Evolutionary conservation across 2,888 invertebrate species (phyloP).

Genomic region (Platycnemis pennipes): DNA sequence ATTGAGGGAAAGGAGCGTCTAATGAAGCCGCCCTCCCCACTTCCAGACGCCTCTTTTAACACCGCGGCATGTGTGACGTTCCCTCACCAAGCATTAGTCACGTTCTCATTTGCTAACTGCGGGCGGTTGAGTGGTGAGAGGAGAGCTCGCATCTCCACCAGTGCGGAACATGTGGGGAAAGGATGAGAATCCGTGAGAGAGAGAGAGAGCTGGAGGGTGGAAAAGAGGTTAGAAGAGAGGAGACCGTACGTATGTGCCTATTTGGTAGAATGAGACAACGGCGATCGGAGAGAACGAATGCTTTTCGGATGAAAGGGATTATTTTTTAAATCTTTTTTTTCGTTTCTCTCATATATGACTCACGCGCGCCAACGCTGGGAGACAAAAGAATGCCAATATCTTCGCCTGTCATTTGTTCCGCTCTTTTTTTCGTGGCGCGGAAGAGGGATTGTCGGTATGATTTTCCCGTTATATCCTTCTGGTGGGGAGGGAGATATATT

Average conservation of each 20-base stretch:
- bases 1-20: not conserved
- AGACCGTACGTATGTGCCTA: too few species aligned
- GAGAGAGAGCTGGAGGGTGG: too few species aligned
- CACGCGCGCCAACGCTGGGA: not conserved
- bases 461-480: not conserved
- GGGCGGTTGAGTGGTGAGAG: not conserved
- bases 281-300: not conserved
- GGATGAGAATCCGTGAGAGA: not conserved
- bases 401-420: not conserved
- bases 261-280: not conserved
- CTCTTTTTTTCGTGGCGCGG: not conserved
- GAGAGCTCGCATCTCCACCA: not conserved
- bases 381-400: constrained; percentile 7
- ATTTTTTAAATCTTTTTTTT: not conserved
- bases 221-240: too few species aligned
- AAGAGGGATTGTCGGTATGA: not conserved
- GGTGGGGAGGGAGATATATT: not conserved
- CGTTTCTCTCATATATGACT: not conserved
- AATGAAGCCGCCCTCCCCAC: not conserved
- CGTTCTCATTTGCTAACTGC: not conserved
- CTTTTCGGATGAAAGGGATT: constrained; percentile 1
- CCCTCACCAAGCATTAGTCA: not conserved
- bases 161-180: not conserved
- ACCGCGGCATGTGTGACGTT: not conserved
- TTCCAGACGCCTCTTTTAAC: not conserved